Base-by-base conservation (phyloP, 2,797 vertebrate species). In the Graptemys geographica region DNA sequence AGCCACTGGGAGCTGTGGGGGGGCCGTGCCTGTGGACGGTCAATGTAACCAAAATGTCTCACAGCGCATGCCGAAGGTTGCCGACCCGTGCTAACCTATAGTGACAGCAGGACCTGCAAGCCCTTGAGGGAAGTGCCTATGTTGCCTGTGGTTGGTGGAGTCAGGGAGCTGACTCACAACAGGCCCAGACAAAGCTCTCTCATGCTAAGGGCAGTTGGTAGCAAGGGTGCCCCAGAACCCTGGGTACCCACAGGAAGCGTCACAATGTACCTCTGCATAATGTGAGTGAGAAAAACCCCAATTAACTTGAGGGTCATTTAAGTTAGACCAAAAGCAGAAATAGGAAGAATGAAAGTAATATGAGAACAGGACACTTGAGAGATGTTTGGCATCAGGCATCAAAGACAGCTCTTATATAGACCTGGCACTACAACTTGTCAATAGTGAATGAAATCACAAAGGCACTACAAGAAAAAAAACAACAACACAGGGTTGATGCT, bases 381-480 rank as follows among this genome's bases (percentile, higher is more conserved):
- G 84, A 92, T 37, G 84, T 69, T 69, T 95, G 89, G 96, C 94
- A 95, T 92, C 84, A 93, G 83, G 89, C 86, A 95, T 95, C 94
- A 97, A 97, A 98, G 96, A 78, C 88, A 87, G 88, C 87, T 88
- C 96, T 97, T 41, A 94, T 81, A 90, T 86, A 95, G 91, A 96
- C 87, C 92, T 97, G 96, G 94, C 93, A 97, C 89, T 94, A 97
- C 95, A 97, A 96, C 91, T 95, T 96, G 94, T 92, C 97, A 97
- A 93, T 95, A 95, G 90, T 84, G 97, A 97, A 92, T 96, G 95
- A 98, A 97, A 97, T 31, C 93, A 96, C 89, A 96, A 96, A 87
- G 94, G 86, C 92, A 94, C 95, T 95, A 93, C 95, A 97, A 97
- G 93, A 96, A 96, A 90, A 96, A 31, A 81, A 28, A 57, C 5